Evolutionary conservation across 2,888 invertebrate genomes (phyloP).

Genomic region (Conistra vaccinii): DNA sequence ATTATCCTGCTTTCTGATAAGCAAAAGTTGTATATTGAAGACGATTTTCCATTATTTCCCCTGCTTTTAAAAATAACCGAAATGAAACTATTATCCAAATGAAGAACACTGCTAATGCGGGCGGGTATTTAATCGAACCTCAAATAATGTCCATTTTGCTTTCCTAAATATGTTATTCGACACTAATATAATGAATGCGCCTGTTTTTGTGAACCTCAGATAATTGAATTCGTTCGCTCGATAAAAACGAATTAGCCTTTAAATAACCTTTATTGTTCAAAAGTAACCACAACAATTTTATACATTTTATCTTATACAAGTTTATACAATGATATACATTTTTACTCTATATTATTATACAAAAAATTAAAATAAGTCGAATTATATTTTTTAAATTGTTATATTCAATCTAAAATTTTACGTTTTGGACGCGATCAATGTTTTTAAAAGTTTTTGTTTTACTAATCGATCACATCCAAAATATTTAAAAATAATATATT

Average conservation of each 20-base stretch:
- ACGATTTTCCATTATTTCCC: no score
- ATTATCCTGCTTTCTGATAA: no score
- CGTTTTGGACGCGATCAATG: constrained; percentile 87
- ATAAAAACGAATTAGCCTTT: constrained; percentile 59
- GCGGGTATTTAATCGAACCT: no score
- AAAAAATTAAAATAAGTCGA: constrained; percentile 43
- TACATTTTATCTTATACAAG: constrained; percentile 69
- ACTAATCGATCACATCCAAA: constrained; percentile 88
- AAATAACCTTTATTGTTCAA: constrained; percentile 76
- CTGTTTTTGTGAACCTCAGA: no score
- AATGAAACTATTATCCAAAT: no score
- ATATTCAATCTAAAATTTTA: constrained; percentile 65
- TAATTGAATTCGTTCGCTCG: not conserved
- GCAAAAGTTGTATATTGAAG: no score
- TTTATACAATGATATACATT: constrained; percentile 80
- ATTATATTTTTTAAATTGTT: constrained; percentile 65
- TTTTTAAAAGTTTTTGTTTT: constrained; percentile 44
- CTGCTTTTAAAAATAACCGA: no score
- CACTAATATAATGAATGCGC: not conserved
- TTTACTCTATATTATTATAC: constrained; percentile 63
- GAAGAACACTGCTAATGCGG: no score
- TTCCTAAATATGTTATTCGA: not conserved
- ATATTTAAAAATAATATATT: constrained; percentile 67
- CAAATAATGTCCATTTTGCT: not conserved
- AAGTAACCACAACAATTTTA: constrained; percentile 71